Conservation (phyloP, 2,113 vertebrate genomes). For the Chrysemys picta region DNA sequence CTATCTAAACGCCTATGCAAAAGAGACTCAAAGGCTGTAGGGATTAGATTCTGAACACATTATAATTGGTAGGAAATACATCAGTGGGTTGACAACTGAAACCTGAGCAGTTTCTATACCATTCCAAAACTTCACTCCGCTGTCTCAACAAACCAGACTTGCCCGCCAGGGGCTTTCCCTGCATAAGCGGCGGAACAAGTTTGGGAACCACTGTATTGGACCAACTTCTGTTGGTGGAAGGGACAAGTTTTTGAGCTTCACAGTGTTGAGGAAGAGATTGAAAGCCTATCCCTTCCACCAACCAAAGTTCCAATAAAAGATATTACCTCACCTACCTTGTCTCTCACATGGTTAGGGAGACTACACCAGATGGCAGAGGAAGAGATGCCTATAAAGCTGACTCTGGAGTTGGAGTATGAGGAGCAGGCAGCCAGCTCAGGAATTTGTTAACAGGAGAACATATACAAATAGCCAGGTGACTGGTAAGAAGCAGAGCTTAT, state of each 20-base stretch:
- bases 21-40: rapidly evolving
- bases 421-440: background rate
- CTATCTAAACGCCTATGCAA: background rate
- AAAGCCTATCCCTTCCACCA: too few relatives aligned
- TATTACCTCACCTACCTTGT: too few relatives aligned
- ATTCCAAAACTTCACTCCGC: background rate
- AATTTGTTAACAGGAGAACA: background rate
- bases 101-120: background rate
- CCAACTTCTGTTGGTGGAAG: too few relatives aligned
- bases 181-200: too few relatives aligned
- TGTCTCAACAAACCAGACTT: background rate
- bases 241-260: too few relatives aligned
- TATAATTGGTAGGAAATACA: background rate
- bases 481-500: background rate
- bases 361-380: background rate
- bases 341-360: background rate
- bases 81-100: rapidly evolving
- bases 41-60: background rate
- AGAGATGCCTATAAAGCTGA: background rate
- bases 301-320: too few relatives aligned
- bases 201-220: too few relatives aligned
- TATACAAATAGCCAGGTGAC: too few relatives aligned
- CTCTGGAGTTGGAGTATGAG: background rate
- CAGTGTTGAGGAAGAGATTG: too few relatives aligned
- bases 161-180: too few relatives aligned